Evolutionary conservation across 2,888 invertebrate genomes (phyloP), one percentile per base, ranked within the genome.

Genomic region (Venusia cambrica): DNA sequence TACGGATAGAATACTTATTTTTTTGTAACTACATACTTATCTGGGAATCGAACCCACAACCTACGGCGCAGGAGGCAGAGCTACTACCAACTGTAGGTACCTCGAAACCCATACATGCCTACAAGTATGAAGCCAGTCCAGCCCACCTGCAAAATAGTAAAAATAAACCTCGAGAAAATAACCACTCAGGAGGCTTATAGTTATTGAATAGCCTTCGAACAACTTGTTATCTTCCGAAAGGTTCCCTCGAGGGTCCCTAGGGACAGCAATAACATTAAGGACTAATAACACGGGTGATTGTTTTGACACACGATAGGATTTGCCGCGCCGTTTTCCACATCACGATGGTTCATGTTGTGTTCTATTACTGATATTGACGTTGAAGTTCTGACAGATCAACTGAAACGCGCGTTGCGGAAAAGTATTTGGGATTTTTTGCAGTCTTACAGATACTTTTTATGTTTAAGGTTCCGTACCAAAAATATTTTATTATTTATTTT

Each of bases 281-380:
- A 54, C 63, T 63, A 75, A 77, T 79, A 79, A 72, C 62, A 63
- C 64, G 57, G 42, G 66, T 75, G 69, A 80, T 79, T 81, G 80
- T 81, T 81, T 77, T 77, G 81, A 79, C 75, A 67, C 64, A 63
- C 63, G 60, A 60, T 62, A 59, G 61, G 64, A 68, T 62, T 65
- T 58, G 55, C 51, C 56, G 55, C 58, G 40, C 18, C 39, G 26
- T 40, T 46, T 44, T 40, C 38, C 41, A 37, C 38, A 33, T 38
- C 47, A 38, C 32, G 28, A 31, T 35, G 31, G 38, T 32, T 36
- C 38, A 32, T 37, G 35, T 35, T 35, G 27, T 36, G 38, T 43
- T 34, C 22, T 31, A 40, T 48, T 37, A 38, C 14, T 19, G 38
- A 37, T 39, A 41, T 38, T 44, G 44, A 38, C 22, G 40, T 40